These are phyloP conservation scores for Hemiscyllium ocellatum DNA, from an alignment of 2,113 vertebrate genomes.

Conservation along the genomic window DNA sequence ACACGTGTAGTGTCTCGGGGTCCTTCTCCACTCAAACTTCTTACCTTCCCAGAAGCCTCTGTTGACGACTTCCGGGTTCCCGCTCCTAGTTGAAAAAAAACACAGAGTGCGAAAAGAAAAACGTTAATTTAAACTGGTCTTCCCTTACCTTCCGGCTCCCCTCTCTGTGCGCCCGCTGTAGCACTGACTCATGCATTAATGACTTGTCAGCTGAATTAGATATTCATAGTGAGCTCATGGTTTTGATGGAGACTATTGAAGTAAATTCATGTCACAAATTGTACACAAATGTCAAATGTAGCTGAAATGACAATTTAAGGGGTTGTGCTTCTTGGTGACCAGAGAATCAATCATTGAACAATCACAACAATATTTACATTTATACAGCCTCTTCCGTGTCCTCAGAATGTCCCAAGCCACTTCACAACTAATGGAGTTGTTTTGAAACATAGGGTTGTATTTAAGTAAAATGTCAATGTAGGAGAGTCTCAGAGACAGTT, in stretches of 20 bases:
- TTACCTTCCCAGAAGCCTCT: too few relatives aligned
- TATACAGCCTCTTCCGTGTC: neutral
- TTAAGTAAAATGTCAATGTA: too few relatives aligned
- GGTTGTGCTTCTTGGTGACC: neutral
- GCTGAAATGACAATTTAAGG: neutral
- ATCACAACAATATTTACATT: neutral
- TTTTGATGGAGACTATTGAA: neutral
- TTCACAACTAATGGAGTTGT: neutral
- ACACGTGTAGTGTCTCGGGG: too few relatives aligned
- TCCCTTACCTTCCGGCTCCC: too few relatives aligned
- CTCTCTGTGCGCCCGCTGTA: too few relatives aligned
- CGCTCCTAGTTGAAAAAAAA: too few relatives aligned
- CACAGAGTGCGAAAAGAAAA: too few relatives aligned
- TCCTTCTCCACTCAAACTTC: too few relatives aligned
- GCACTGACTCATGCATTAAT: neutral
- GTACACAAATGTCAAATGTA: neutral
- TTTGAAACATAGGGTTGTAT: neutral
- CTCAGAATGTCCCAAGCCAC: neutral
- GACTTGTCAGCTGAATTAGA: neutral
- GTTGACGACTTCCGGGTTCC: too few relatives aligned
- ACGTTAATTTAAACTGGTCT: too few relatives aligned
- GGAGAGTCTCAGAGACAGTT: too few relatives aligned
- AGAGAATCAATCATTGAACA: neutral
- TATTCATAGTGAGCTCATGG: neutral
- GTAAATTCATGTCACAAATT: neutral